phyloP scores from a whole-genome alignment of 2,113 vertebrate species.

The Tachysurus vachellii region DNA sequence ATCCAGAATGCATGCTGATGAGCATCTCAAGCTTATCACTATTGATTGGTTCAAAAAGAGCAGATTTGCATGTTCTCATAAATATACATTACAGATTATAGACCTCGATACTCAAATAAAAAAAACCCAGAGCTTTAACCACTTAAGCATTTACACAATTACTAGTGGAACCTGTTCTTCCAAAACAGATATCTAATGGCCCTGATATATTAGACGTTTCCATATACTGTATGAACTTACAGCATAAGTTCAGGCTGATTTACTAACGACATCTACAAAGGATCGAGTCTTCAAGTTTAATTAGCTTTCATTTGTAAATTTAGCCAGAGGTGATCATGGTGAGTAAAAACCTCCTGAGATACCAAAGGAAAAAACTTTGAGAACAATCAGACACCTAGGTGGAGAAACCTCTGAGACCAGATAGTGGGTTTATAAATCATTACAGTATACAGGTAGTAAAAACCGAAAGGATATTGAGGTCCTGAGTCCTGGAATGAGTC shows the following conservation, averaged over 20 bases:
- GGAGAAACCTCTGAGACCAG: background rate
- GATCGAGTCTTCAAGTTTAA: background rate
- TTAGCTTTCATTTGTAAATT: background rate
- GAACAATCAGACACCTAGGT: background rate
- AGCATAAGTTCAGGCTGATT: background rate
- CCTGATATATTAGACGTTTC: background rate
- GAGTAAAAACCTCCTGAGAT: background rate
- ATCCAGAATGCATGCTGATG: background rate
- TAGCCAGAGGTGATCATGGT: background rate
- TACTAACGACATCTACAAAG: background rate
- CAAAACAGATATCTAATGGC: background rate
- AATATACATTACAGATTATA: too few species aligned
- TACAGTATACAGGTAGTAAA: background rate
- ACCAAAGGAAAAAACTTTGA: background rate
- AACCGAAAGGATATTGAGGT: background rate
- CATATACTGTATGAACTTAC: background rate
- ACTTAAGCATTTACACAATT: background rate
- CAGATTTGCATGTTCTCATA: background rate
- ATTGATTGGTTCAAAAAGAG: background rate
- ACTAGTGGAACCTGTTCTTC: background rate
- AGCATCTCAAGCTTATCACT: background rate
- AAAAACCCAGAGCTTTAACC: too few species aligned
- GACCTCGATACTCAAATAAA: too few species aligned
- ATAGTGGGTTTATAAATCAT: too few species aligned
- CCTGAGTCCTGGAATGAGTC: background rate